phyloP scores from a whole-genome alignment of 2,113 vertebrate genomes.

The Gopherus evgoodei region DNA sequence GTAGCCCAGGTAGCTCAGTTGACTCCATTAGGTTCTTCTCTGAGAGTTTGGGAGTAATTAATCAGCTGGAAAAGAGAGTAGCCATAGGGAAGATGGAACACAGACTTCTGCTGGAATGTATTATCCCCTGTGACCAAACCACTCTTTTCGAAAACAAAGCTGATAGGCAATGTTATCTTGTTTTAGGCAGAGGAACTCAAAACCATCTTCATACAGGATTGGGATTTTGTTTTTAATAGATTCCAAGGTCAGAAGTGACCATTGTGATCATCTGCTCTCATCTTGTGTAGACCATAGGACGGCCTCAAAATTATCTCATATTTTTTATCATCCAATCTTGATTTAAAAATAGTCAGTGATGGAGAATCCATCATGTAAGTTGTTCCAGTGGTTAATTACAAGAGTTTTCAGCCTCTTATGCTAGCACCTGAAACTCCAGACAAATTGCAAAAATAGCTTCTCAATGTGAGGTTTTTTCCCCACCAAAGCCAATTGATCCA shows the following conservation, averaged over 20 bases:
- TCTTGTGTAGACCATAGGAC: too few relatives aligned
- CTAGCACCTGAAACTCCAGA: slow-evolving; percentile 27
- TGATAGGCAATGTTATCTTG: neutral
- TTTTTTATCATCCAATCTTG: too few relatives aligned
- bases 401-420: neutral
- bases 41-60: neutral
- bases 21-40: too few relatives aligned
- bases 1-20: rapidly evolving
- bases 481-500: slow-evolving; percentile 24
- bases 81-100: neutral
- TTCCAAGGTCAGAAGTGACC: too few relatives aligned
- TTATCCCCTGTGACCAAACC: neutral
- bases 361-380: too few relatives aligned
- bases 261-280: too few relatives aligned
- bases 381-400: neutral
- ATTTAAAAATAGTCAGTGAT: too few relatives aligned
- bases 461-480: neutral
- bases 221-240: neutral
- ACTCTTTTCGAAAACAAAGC: neutral
- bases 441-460: slow-evolving; percentile 33
- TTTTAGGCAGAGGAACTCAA: neutral
- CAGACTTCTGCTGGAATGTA: neutral
- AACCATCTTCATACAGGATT: neutral
- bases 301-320: too few relatives aligned
- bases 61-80: neutral